phyloP scores from a whole-genome alignment of 2,888 invertebrate genomes.

The Nymphalis polychloros region DNA sequence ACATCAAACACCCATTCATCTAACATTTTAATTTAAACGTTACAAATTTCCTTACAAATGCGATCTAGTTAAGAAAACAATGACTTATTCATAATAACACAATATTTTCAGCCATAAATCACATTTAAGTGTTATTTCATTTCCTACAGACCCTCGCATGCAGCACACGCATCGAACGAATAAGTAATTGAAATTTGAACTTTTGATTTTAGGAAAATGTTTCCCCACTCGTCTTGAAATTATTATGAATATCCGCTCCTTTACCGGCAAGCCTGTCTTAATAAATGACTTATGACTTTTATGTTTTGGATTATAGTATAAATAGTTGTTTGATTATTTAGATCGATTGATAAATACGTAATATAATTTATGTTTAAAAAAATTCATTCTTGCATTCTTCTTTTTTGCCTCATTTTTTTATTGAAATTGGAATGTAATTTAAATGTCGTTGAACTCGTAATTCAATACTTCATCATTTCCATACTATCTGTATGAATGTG shows the following conservation, averaged over 20 bases:
- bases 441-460: no score
- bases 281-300: constrained; percentile 31
- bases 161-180: constrained; percentile 78
- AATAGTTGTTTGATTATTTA: not conserved
- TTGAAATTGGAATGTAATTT: no score
- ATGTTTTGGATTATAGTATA: constrained; percentile 24
- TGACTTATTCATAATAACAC: constrained; percentile 74
- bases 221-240: constrained; percentile 70
- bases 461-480: no score
- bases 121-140: constrained; percentile 80
- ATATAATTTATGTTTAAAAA: no score
- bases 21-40: constrained; percentile 52
- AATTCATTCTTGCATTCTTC: no score
- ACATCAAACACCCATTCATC: constrained; percentile 47
- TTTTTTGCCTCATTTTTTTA: no score
- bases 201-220: constrained; percentile 77
- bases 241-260: constrained; percentile 75
- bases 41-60: constrained; percentile 60
- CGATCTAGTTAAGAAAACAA: constrained; percentile 75
- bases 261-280: constrained; percentile 45
- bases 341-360: not conserved
- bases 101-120: constrained; percentile 78
- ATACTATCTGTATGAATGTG: no score
- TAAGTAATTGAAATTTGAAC: constrained; percentile 81
- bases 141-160: constrained; percentile 71